Percentiles rank a stretch among this genome's conserved stretches.
Conservation (phyloP, 2,888 invertebrate genomes). For the Aphidius colemani region DNA sequence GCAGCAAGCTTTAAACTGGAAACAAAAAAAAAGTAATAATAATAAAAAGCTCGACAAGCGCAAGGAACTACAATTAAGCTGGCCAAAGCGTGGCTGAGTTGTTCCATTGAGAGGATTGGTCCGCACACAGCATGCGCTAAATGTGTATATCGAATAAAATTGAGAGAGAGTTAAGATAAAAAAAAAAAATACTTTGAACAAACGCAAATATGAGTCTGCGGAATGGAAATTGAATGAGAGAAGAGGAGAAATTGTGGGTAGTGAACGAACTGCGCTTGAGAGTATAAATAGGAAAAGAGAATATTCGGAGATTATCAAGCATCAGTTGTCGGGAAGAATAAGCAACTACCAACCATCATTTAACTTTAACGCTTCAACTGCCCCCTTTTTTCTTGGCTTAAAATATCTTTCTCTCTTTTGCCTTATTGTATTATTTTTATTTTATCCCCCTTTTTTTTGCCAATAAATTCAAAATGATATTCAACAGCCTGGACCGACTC, state of each 20-base stretch:
- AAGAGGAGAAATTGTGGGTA: neutral
- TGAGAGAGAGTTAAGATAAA: constrained; percentile 38
- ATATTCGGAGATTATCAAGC: constrained; percentile 59
- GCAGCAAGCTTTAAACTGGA: neutral
- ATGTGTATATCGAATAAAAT: constrained; percentile 52
- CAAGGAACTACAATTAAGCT: constrained; percentile 58
- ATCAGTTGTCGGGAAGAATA: constrained; percentile 60
- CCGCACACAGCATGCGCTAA: constrained; percentile 39
- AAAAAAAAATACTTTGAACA: constrained; percentile 4
- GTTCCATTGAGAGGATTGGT: constrained; percentile 53
- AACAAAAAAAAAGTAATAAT: constrained; percentile 16
- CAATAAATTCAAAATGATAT: too few relatives aligned
- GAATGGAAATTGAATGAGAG: constrained; percentile 21
- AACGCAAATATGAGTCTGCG: constrained; percentile 2
- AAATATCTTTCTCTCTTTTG: constrained; percentile 31
- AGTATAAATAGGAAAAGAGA: constrained; percentile 29
- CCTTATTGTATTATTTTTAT: neutral
- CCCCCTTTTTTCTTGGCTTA: constrained; percentile 35
- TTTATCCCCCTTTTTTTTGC: too few relatives aligned
- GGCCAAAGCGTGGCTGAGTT: constrained; percentile 56
- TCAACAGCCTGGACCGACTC: constrained; percentile 34
- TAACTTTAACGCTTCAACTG: constrained; percentile 60
- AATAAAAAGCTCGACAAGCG: constrained; percentile 26
- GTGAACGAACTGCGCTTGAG: constrained; percentile 30
- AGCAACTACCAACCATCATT: constrained; percentile 61